Evolutionary conservation across 2,113 vertebrate species (phyloP).

Genomic region (Danionella cerebrum): DNA sequence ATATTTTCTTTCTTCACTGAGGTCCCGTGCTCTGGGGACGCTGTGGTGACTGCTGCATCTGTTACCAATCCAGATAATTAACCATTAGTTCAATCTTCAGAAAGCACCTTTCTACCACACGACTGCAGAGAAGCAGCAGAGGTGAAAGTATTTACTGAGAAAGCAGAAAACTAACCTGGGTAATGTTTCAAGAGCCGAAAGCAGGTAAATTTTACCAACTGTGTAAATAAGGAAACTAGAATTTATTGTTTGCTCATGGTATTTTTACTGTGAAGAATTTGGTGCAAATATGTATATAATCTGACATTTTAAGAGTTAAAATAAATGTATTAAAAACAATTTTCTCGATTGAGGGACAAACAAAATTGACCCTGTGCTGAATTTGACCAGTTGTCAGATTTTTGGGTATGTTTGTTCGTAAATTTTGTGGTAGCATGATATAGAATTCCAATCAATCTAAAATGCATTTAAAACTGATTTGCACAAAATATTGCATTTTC

Average conservation of each 20-base stretch:
- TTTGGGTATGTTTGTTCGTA: no score
- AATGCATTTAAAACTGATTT: no score
- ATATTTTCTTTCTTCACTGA: conserved; percentile 39
- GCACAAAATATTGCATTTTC: no score
- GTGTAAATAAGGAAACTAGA: conserved; percentile 10
- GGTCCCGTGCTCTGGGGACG: conserved; percentile 25
- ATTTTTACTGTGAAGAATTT: no score
- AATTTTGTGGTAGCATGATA: no score
- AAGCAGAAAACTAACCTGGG: conserved; percentile 1
- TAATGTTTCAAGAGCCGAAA: conserved; percentile 25
- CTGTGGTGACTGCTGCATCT: conserved; percentile 37
- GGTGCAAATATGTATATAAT: no score
- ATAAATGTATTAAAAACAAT: no score
- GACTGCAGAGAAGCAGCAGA: background rate
- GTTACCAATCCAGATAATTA: conserved; percentile 51
- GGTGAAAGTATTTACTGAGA: conserved; percentile 8
- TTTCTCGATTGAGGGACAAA: no score
- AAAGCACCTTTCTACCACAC: conserved; percentile 29
- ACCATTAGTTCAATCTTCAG: conserved; percentile 36
- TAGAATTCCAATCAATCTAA: no score
- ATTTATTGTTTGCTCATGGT: conserved; percentile 13
- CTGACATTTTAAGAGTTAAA: no score
- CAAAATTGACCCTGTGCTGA: no score
- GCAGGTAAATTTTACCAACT: conserved; percentile 3
- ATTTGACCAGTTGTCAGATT: no score